phyloP scores from a whole-genome alignment of 2,888 invertebrate genomes.

The Sarcophaga caerulescens region DNA sequence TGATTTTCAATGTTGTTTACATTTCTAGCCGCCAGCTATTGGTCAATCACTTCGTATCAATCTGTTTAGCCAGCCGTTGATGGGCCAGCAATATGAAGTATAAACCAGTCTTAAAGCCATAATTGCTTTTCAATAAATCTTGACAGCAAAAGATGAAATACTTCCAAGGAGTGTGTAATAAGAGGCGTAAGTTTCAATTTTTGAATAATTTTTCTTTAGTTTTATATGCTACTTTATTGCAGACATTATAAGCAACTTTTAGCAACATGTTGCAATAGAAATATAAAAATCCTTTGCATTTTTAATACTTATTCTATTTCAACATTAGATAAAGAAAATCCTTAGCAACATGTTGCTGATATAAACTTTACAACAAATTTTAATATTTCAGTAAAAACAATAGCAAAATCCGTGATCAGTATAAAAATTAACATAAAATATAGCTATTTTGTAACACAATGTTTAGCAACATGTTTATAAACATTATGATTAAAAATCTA shows the following conservation, averaged over 20 bases:
- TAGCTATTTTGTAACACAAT: neutral
- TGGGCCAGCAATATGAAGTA: slow-evolving; percentile 34
- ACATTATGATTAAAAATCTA: neutral
- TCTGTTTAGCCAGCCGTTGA: slow-evolving; percentile 39
- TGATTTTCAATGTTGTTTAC: slow-evolving; percentile 61
- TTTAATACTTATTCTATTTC: too few relatives aligned
- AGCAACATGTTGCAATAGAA: neutral
- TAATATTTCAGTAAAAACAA: neutral
- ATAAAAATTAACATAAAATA: neutral
- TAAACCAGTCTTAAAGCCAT: slow-evolving; percentile 42
- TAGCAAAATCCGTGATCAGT: neutral
- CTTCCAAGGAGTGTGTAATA: slow-evolving; percentile 36
- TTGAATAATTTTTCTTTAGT: too few relatives aligned
- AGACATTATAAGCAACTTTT: neutral
- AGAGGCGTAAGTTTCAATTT: slow-evolving; percentile 34
- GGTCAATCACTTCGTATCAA: slow-evolving; percentile 66
- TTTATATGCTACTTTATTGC: too few relatives aligned
- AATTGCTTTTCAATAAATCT: slow-evolving; percentile 64
- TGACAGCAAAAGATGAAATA: slow-evolving; percentile 33
- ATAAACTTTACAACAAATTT: neutral
- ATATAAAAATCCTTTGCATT: neutral
- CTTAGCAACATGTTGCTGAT: neutral
- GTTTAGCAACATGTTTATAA: neutral
- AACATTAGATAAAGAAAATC: neutral
- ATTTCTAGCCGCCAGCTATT: slow-evolving; percentile 66